Conservation (phyloP, 2,113 vertebrate genomes). For the Carlito syrichta region DNA sequence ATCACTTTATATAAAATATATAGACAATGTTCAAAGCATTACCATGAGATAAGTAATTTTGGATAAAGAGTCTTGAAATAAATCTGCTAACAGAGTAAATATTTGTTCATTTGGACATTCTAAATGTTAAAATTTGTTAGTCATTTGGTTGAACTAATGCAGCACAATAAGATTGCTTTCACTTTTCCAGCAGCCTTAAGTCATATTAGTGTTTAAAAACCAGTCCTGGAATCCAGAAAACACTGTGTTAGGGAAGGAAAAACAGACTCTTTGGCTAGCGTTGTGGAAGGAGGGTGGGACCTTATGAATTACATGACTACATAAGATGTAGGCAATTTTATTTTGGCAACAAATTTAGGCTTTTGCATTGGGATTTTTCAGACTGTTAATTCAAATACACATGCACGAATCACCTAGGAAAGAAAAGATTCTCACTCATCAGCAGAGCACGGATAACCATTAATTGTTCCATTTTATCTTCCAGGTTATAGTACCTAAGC, state of each 20-base stretch:
- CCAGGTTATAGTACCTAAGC: background rate
- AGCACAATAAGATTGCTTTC: background rate
- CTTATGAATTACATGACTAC: conserved; percentile 24
- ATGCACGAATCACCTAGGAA: background rate
- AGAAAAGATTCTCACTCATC: background rate
- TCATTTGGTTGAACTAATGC: conserved; percentile 43
- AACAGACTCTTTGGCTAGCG: conserved; percentile 53
- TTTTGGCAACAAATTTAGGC: conserved; percentile 34
- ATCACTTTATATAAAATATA: conserved; percentile 67
- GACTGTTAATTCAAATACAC: conserved; percentile 5
- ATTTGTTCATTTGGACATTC: conserved; percentile 62
- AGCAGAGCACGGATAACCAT: background rate
- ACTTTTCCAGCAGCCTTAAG: conserved; percentile 38
- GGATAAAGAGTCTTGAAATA: conserved; percentile 75
- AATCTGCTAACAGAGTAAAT: conserved; percentile 76
- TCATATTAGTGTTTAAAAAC: conserved; percentile 36
- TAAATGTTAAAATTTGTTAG: conserved; percentile 69
- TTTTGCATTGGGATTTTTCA: conserved; percentile 2
- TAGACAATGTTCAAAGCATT: conserved; percentile 62
- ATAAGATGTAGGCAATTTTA: conserved; percentile 44
- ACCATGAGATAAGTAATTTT: conserved; percentile 75
- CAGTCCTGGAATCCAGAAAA: conserved; percentile 46
- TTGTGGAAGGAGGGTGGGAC: conserved; percentile 44
- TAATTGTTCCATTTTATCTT: background rate
- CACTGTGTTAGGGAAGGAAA: conserved; percentile 48